Base-by-base conservation (phyloP, 1,140 invertebrate genomes). In the Lanistes nyassanus region DNA sequence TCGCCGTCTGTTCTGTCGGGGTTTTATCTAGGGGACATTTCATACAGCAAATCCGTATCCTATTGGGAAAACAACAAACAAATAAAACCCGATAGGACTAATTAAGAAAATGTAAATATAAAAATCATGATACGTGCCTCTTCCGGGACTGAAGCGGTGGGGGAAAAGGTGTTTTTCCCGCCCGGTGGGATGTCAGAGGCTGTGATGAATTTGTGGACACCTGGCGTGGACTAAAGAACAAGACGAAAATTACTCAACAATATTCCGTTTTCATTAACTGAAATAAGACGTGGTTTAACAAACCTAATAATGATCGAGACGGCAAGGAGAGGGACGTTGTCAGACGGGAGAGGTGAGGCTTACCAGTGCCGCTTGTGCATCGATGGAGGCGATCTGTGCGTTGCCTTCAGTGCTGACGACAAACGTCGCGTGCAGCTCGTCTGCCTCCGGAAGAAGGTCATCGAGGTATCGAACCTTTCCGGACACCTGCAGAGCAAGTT, bases 391-490 rank as follows among this genome's bases (percentile, higher is more conserved):
- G 39, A 84, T 78, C 5, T 65, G 60, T 7, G 81, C 89, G 80
- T 88, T 89, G 21, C 82, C 90, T 21, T 85, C 76, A 34, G 81
- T 84, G 29, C 82, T 84, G 21, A 87, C 71, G 47, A 90, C 86
- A 82, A 90, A 89, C 4, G 86, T 84, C 26, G 83, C 90, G 74
- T 87, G 80, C 23, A 90, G 81, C 80, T 90, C 86, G 23, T 83
- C 85, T 23, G 78, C 78, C 0, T 78, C 34, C 11, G 79, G 34
- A 31, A 85, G 81, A 39, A 88, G 83, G 77, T 91, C 90, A 80
- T 88, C 84, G 9, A 88, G 76, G 79, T 87, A 91, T 74, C 89
- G 76, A 0, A 89, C 88, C 76, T 91, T 89, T 23, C 90, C 90
- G 78, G 84, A 71, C 16, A 69, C 71, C 78, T 47, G 42, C 42